Evolutionary conservation across 2,888 invertebrate genomes (phyloP), one percentile per base, ranked within the genome.

Genomic region (Hirtodrosophila alboralis): DNA sequence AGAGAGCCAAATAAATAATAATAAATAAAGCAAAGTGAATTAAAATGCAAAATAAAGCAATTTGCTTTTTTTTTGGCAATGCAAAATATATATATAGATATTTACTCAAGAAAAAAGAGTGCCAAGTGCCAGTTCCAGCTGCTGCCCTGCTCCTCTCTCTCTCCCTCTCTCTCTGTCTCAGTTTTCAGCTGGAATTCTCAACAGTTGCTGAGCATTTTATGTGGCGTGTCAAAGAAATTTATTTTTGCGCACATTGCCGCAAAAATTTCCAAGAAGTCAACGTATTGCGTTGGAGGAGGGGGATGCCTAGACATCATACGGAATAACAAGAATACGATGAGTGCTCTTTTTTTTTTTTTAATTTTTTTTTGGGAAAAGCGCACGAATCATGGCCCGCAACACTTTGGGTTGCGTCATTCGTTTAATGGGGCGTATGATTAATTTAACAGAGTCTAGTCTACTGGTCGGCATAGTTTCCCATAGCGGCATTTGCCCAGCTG

Each of bases 381-480:
- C 61, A 53, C 72, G 83, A 65, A 68, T 72, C 68, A 59, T 68
- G 47, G 52, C 69, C 57, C 40, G n/a, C n/a, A 56, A 54, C 51
- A 56, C 38, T 69, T 51, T 44, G 34, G 49, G 51, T 72, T 73
- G 59, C 79, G 81, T 79, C 79, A 79, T 81, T 27, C 74, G 84
- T 77, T 73, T 79, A 81, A 80, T 84, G 79, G 79, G 83, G 85
- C 79, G 79, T 84, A 80, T 80, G 85, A 80, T 84, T 84, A 80
- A 84, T 79, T 75, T 77, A 65, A 37, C 21, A 37, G 26, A 33
- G 30, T 51, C 6, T 23, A 23, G 45, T 7, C 7, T 26, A 13
- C 4, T 59, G 30, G 45, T 48, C 51, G 58, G 53, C 51, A 72
- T 72, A 67, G 70, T 70, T 70, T 70, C 64, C 66, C 74, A 68